Evolutionary conservation across 2,888 invertebrate genomes (phyloP).

Genomic region (Hanleya hanleyi): DNA sequence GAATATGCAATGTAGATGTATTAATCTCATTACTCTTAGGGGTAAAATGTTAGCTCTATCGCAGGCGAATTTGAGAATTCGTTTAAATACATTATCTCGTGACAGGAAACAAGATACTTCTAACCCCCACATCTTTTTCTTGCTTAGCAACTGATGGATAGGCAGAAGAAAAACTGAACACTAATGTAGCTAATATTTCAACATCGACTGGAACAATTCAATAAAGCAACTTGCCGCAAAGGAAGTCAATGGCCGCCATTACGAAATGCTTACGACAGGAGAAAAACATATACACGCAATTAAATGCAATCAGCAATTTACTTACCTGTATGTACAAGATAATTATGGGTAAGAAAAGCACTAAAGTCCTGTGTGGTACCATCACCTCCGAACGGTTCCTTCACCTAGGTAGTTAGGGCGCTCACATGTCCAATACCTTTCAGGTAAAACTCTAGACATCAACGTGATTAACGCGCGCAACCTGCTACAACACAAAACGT

Average conservation of each 20-base stretch:
- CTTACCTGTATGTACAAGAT: slow-evolving; percentile 5
- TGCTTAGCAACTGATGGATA: too few relatives aligned
- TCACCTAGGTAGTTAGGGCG: not conserved
- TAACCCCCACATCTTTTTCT: too few relatives aligned
- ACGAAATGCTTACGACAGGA: not conserved
- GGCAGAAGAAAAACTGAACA: not conserved
- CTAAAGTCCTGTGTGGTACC: slow-evolving; percentile 2
- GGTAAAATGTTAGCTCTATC: too few relatives aligned
- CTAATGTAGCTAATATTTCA: too few relatives aligned
- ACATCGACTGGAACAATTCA: too few relatives aligned
- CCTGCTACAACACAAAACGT: not conserved
- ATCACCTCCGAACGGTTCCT: not conserved
- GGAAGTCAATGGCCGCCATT: too few relatives aligned
- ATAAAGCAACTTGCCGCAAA: too few relatives aligned
- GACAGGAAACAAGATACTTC: too few relatives aligned
- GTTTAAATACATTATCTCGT: too few relatives aligned
- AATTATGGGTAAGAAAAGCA: slow-evolving; percentile 9
- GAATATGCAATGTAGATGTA: too few relatives aligned
- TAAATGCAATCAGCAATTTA: not conserved
- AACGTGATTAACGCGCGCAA: not conserved
- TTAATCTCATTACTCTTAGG: too few relatives aligned
- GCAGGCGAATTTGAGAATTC: too few relatives aligned
- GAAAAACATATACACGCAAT: not conserved
- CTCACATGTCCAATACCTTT: not conserved
- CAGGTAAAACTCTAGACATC: not conserved